Conservation (phyloP, 2,888 invertebrate genomes). For the Hipparchia sbordonii region DNA sequence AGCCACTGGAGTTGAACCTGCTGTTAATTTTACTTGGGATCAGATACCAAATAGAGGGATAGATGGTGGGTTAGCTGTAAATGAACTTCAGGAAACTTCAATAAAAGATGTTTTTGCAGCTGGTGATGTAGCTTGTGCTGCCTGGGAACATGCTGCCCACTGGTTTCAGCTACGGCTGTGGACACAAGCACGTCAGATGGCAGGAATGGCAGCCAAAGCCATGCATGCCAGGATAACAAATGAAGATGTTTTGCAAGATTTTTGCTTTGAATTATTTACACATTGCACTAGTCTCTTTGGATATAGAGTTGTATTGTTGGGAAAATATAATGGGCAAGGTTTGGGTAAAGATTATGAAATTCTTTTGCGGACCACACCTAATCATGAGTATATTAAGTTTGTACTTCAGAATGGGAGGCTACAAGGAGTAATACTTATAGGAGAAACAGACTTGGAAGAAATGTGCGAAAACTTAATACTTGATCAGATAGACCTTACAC, state of each 20-base stretch:
- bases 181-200: slow-evolving; percentile 99
- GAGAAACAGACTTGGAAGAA: slow-evolving; percentile 98
- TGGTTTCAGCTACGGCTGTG: slow-evolving; percentile 98
- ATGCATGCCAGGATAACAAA: slow-evolving; percentile 87
- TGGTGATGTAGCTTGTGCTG: slow-evolving; percentile 95
- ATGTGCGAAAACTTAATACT: slow-evolving; percentile 99
- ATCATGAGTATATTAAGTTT: slow-evolving; percentile 93
- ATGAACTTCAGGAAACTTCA: slow-evolving; percentile 93
- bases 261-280: slow-evolving; percentile 98
- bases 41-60: slow-evolving; percentile 74
- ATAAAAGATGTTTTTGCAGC: slow-evolving; percentile 93
- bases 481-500: slow-evolving; percentile 94
- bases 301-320: slow-evolving; percentile 94
- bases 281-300: slow-evolving; percentile 98
- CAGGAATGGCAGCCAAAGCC: slow-evolving; percentile 94
- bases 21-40: slow-evolving; percentile 82
- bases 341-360: slow-evolving; percentile 91
- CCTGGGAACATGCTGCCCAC: slow-evolving; percentile 89
- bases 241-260: slow-evolving; percentile 91
- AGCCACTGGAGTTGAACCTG: slow-evolving; percentile 95
- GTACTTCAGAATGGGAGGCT: slow-evolving; percentile 92
- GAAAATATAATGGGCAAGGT: slow-evolving; percentile 96
- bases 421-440: slow-evolving; percentile 97
- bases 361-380: slow-evolving; percentile 91
- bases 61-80: slow-evolving; percentile 94